Conservation (phyloP, 2,113 vertebrate species). For the Typhlomys cinereus region DNA sequence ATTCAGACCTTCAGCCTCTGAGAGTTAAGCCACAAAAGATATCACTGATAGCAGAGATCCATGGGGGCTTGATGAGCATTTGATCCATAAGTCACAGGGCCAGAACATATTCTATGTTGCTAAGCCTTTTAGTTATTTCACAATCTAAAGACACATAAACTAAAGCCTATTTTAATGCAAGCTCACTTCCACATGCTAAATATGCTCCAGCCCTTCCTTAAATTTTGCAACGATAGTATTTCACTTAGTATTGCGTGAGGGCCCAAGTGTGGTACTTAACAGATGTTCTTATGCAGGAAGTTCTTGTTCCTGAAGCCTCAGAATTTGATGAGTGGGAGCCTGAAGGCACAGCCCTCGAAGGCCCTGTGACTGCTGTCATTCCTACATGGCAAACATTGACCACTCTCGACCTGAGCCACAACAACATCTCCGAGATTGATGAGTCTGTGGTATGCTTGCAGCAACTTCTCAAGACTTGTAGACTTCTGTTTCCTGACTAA, state of each 20-base stretch:
- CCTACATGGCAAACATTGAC: slow-evolving; percentile 94
- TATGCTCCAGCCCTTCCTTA: slow-evolving; percentile 66
- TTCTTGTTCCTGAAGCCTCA: slow-evolving; percentile 94
- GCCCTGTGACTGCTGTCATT: slow-evolving; percentile 93
- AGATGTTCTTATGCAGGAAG: slow-evolving; percentile 85
- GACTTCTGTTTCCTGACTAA: neutral
- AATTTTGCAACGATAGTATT: slow-evolving; percentile 69
- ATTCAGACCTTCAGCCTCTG: slow-evolving; percentile 9
- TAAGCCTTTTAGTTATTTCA: slow-evolving; percentile 67
- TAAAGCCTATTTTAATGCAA: slow-evolving; percentile 59
- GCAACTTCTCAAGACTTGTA: neutral
- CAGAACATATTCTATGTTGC: neutral
- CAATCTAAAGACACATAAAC: slow-evolving; percentile 33
- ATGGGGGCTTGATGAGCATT: neutral
- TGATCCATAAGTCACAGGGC: neutral
- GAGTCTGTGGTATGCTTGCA: slow-evolving; percentile 92
- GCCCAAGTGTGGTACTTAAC: slow-evolving; percentile 35
- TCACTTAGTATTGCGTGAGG: slow-evolving; percentile 43
- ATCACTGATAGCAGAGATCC: neutral
- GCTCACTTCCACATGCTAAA: slow-evolving; percentile 70
- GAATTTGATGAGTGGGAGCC: slow-evolving; percentile 97
- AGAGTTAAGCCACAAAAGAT: slow-evolving; percentile 29
- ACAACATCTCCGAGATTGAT: slow-evolving; percentile 92
- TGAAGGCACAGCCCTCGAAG: slow-evolving; percentile 87
- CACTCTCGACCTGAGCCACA: slow-evolving; percentile 97